Conservation (phyloP, 2,113 vertebrate genomes). For the Barbus barbus region DNA sequence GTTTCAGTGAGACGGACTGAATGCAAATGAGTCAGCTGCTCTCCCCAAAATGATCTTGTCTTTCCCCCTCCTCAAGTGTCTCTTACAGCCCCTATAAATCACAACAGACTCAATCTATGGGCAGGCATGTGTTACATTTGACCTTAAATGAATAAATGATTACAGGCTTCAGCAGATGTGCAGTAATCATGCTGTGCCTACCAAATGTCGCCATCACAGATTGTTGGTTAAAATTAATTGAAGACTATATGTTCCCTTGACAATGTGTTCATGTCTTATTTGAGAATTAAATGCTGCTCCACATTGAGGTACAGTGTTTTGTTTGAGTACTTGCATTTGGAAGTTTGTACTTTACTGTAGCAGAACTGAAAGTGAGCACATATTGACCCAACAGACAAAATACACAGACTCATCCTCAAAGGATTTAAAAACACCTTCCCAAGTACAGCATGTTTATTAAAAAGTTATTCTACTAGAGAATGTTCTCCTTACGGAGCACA, state of each 20-base stretch:
- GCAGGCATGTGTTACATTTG: not conserved
- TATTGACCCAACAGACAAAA: too few relatives aligned
- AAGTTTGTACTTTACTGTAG: not conserved
- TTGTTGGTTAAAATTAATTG: conserved; percentile 3
- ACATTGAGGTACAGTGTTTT: not conserved
- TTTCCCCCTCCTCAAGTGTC: too few relatives aligned
- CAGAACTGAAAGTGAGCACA: too few relatives aligned
- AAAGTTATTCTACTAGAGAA: too few relatives aligned
- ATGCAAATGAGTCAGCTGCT: conserved; percentile 35
- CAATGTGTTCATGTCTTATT: not conserved
- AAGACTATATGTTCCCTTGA: not conserved
- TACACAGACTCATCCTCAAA: too few relatives aligned
- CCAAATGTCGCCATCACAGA: conserved; percentile 26
- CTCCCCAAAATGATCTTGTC: conserved; percentile 19
- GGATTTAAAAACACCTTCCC: not conserved
- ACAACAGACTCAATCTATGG: conserved; percentile 5
- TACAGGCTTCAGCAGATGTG: conserved; percentile 21
- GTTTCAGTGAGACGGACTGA: conserved; percentile 20
- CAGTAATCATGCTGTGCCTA: conserved; percentile 7
- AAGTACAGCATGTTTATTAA: too few relatives aligned
- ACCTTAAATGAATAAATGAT: conserved; percentile 28
- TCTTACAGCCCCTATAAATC: conserved; percentile 2
- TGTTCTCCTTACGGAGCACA: not conserved
- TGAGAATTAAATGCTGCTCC: not conserved
- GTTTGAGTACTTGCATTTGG: not conserved